Conservation (phyloP, 2,113 vertebrate species). For the Orientallactaga bullata region DNA sequence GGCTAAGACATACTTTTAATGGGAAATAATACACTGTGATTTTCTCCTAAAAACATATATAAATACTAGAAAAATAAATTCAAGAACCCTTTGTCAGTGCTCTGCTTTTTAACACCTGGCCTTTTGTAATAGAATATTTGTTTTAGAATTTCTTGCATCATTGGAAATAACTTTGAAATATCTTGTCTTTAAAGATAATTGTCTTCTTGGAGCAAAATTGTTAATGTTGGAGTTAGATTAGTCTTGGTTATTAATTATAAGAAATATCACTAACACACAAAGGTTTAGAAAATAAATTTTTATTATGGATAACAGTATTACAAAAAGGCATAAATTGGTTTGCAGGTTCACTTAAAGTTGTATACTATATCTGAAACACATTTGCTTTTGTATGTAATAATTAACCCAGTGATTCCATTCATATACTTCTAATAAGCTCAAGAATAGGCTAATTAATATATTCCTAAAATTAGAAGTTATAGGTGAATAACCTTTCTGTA, state of each 20-base stretch:
- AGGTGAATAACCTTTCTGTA: not conserved
- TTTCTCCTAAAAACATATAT: not conserved
- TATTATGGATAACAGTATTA: conserved; percentile 4
- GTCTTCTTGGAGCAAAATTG: not conserved
- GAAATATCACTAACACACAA: conserved; percentile 53
- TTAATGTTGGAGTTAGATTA: not conserved
- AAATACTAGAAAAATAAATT: conserved; percentile 43
- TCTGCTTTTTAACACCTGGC: not conserved
- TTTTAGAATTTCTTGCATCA: not conserved
- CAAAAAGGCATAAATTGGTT: conserved; percentile 29
- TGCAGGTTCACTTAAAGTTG: conserved; percentile 13
- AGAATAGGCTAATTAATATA: not conserved
- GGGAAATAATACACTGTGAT: too few species aligned
- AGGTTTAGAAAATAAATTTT: conserved; percentile 57
- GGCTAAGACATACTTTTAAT: too few species aligned
- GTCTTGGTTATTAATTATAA: conserved; percentile 35
- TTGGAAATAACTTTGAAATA: conserved; percentile 27
- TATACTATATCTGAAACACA: conserved; percentile 30
- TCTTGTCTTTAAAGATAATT: conserved; percentile 50
- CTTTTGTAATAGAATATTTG: conserved; percentile 1
- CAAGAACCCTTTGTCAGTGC: not conserved
- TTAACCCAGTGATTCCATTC: conserved; percentile 45
- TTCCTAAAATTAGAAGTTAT: conserved; percentile 35
- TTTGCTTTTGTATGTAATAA: conserved; percentile 30
- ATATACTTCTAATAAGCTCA: not conserved